phyloP scores from a whole-genome alignment of 2,888 invertebrate genomes.

The Zhuqinia jingwanae region DNA sequence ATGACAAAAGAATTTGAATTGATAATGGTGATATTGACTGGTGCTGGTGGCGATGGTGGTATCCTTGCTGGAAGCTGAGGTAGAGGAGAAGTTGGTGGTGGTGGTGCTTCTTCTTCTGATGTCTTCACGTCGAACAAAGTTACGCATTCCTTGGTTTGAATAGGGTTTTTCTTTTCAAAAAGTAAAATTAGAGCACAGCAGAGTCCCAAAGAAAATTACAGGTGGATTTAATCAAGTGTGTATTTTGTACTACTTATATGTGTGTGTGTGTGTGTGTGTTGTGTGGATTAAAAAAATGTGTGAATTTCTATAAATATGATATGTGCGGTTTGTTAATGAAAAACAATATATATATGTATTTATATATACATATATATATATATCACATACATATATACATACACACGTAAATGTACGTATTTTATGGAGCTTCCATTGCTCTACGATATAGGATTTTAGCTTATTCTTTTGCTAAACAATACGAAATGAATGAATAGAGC shows the following conservation, averaged over 20 bases:
- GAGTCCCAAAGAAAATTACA: slow-evolving; percentile 23
- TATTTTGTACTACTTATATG: not conserved
- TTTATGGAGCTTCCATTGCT: no score
- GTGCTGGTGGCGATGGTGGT: not conserved
- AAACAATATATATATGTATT: not conserved
- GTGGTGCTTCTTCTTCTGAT: not conserved
- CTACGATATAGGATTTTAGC: no score
- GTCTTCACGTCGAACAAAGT: slow-evolving; percentile 19
- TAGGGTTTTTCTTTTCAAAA: slow-evolving; percentile 15
- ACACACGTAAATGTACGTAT: no score
- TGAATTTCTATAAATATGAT: slow-evolving; percentile 26
- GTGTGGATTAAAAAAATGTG: no score
- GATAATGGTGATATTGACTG: slow-evolving; percentile 38
- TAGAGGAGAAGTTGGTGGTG: not conserved
- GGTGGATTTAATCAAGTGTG: slow-evolving; percentile 16
- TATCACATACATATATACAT: no score
- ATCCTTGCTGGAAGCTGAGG: not conserved
- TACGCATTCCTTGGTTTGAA: slow-evolving; percentile 44
- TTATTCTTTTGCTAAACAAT: slow-evolving; percentile 6
- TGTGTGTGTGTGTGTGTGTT: no score
- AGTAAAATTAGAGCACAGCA: slow-evolving; percentile 43
- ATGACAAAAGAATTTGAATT: slow-evolving; percentile 47
- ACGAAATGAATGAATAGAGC: no score
- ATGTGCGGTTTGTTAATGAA: not conserved
- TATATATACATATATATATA: no score